These are phyloP conservation scores for Gymnarchus niloticus DNA, from an alignment of 2,113 vertebrate genomes.

Conservation along the genomic window DNA sequence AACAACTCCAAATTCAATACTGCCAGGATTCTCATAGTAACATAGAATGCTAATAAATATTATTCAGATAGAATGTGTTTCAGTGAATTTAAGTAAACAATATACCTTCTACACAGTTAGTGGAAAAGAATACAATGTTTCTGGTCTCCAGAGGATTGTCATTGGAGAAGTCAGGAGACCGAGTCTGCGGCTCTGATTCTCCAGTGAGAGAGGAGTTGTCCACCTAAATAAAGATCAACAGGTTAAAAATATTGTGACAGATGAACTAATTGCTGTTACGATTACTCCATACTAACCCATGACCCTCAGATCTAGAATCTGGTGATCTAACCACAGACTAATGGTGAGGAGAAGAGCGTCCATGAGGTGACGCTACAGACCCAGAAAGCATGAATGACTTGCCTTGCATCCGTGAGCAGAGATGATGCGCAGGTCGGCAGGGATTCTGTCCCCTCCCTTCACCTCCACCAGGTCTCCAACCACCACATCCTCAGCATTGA, in stretches of 20 bases:
- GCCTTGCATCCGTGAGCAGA: conserved; percentile 95
- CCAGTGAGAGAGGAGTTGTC: conserved; percentile 95
- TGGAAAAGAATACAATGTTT: conserved; percentile 91
- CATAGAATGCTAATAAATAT: not conserved
- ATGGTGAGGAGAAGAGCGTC: not conserved
- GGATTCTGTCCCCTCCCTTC: conserved; percentile 94
- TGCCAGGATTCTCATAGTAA: not conserved
- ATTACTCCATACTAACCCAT: not conserved
- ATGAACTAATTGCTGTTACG: not conserved
- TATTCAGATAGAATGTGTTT: not conserved
- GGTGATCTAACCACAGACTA: no score
- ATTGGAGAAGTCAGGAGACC: conserved; percentile 83
- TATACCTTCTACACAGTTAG: conserved; percentile 92
- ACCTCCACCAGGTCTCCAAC: conserved; percentile 90
- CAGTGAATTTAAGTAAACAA: not conserved
- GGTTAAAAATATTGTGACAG: not conserved
- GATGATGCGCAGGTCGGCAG: conserved; percentile 84
- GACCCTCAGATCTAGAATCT: not conserved
- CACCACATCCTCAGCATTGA: conserved; percentile 88
- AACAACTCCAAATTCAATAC: not conserved
- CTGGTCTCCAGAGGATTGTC: conserved; percentile 91
- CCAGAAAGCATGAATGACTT: not conserved
- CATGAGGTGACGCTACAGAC: not conserved
- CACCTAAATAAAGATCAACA: conserved; percentile 60
- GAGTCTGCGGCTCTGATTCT: conserved; percentile 89